Percentiles rank a stretch among this genome's conserved stretches.
Conservation (phyloP, 2,888 invertebrate genomes). For the Parascotia fuliginaria region DNA sequence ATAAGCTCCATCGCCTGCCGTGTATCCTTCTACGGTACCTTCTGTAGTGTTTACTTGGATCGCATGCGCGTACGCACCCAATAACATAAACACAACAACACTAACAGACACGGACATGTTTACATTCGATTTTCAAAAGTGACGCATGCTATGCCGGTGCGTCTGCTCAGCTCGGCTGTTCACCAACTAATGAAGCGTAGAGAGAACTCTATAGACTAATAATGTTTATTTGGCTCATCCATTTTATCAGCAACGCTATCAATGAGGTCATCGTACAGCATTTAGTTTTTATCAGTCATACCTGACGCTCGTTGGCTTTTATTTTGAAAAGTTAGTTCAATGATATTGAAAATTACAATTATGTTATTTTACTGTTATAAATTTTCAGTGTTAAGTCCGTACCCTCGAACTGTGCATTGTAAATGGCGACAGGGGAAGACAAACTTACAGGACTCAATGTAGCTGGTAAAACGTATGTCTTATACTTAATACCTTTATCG, state of each 20-base stretch:
- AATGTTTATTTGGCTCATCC: not conserved
- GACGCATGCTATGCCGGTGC: slow-evolving; percentile 7
- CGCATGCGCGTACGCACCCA: slow-evolving; percentile 43
- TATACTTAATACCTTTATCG: too few relatives aligned
- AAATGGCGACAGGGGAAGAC: too few relatives aligned
- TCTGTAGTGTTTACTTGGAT: slow-evolving; percentile 64
- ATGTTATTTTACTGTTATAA: too few relatives aligned
- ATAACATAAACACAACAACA: slow-evolving; percentile 31
- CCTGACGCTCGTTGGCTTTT: too few relatives aligned
- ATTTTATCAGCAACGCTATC: not conserved
- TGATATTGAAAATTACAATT: too few relatives aligned
- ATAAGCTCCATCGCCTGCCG: slow-evolving; percentile 57
- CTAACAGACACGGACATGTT: not conserved
- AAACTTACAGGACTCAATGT: too few relatives aligned
- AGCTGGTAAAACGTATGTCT: too few relatives aligned
- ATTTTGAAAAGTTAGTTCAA: too few relatives aligned
- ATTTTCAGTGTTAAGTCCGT: too few relatives aligned
- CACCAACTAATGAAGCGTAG: slow-evolving; percentile 22
- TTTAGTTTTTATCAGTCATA: slow-evolving; percentile 18
- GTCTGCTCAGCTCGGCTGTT: slow-evolving; percentile 2
- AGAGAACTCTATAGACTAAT: not conserved
- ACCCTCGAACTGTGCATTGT: too few relatives aligned
- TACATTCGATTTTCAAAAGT: slow-evolving; percentile 11
- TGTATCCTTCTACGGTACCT: slow-evolving; percentile 59
- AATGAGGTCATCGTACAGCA: slow-evolving; percentile 27